A percentile compares a stretch with the other conserved stretches of the same genome.
These are phyloP conservation scores for Prionchulus punctatus DNA, from an alignment of 2,888 invertebrate genomes.

Conservation along the genomic window DNA sequence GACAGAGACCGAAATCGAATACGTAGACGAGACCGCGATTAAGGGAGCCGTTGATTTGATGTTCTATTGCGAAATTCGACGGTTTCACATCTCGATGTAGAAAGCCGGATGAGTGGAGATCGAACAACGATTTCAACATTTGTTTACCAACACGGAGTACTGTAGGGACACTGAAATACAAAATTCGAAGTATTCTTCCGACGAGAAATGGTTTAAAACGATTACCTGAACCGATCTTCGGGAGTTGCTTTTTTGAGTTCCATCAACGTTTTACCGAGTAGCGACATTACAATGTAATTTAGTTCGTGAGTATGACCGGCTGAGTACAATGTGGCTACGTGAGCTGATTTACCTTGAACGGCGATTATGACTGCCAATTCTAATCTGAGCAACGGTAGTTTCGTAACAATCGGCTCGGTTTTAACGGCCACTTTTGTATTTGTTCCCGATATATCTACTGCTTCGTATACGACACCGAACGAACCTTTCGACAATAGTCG, in stretches of 20 bases:
- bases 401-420: not conserved
- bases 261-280: not conserved
- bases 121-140: not conserved
- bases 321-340: not conserved
- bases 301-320: not conserved
- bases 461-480: slow-evolving; percentile 1
- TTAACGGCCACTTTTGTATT: not conserved
- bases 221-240: not conserved
- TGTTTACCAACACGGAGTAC: not conserved
- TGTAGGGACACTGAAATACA: not conserved
- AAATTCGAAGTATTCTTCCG: not conserved
- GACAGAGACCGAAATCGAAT: slow-evolving; percentile 8
- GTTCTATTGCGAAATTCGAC: not conserved
- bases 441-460: not conserved
- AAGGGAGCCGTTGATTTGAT: not conserved
- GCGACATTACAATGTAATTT: not conserved
- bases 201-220: not conserved
- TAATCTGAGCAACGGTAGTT: not conserved
- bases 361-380: not conserved
- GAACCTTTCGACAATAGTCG: not conserved
- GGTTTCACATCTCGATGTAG: not conserved
- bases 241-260: not conserved
- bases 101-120: not conserved
- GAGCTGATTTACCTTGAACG: not conserved
- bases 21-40: slow-evolving; percentile 4